A percentile compares a stretch with the other conserved stretches of the same genome.
Conservation (phyloP, 2,113 vertebrate genomes). For the Collichthys lucidus region DNA sequence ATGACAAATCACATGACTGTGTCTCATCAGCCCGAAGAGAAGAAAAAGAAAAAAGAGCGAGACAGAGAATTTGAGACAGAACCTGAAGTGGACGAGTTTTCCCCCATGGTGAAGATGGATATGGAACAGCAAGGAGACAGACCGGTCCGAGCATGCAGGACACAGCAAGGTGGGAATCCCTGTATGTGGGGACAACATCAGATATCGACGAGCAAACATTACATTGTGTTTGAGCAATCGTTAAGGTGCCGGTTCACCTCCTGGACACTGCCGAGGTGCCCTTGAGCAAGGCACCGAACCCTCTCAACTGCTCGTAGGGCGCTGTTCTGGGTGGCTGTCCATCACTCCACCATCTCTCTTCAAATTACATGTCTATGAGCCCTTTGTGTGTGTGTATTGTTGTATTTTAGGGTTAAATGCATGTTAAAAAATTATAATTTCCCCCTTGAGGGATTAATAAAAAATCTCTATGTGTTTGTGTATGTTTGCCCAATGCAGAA, state of each 20-base stretch:
- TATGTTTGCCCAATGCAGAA: slow-evolving; percentile 81
- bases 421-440: too few species aligned
- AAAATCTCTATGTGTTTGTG: too few species aligned
- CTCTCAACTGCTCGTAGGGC: too few species aligned
- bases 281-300: too few species aligned
- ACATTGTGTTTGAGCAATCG: not conserved
- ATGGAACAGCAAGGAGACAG: slow-evolving; percentile 91
- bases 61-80: slow-evolving; percentile 86
- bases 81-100: slow-evolving; percentile 90
- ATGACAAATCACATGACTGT: not conserved
- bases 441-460: too few species aligned
- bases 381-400: too few species aligned
- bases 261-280: too few species aligned
- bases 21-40: slow-evolving; percentile 87
- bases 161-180: slow-evolving; percentile 87
- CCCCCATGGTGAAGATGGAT: slow-evolving; percentile 89
- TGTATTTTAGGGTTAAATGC: too few species aligned
- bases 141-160: slow-evolving; percentile 92
- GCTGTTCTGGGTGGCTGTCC: too few species aligned
- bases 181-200: not conserved
- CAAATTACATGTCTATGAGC: too few species aligned
- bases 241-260: too few species aligned
- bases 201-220: not conserved
- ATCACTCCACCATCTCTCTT: too few species aligned
- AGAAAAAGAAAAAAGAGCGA: slow-evolving; percentile 93